phyloP scores from a whole-genome alignment of 2,113 vertebrate species.

The Protobothrops flavoviridis region DNA sequence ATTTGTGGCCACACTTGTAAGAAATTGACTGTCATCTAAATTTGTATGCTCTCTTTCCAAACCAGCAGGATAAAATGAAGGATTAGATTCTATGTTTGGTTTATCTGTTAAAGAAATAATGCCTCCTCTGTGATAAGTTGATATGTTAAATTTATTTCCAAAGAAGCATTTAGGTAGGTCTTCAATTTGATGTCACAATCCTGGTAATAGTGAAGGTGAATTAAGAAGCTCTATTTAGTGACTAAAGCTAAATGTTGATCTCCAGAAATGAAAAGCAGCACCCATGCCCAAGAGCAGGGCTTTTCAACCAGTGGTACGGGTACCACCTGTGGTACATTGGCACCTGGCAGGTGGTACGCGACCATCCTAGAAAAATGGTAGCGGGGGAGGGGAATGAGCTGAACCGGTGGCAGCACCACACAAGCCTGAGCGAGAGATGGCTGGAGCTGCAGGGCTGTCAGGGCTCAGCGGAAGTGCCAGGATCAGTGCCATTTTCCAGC shows the following conservation, averaged over 20 bases:
- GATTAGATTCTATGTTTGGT: not conserved
- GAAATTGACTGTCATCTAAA: not conserved
- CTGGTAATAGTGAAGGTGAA: not conserved
- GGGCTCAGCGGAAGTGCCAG: too few relatives aligned
- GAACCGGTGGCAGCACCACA: too few relatives aligned
- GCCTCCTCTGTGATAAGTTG: not conserved
- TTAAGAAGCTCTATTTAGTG: not conserved
- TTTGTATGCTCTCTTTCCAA: not conserved
- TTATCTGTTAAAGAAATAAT: not conserved
- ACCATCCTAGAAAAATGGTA: too few relatives aligned
- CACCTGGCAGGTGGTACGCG: too few relatives aligned
- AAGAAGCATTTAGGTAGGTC: not conserved
- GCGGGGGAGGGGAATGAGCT: too few relatives aligned
- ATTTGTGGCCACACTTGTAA: not conserved
- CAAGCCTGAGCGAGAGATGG: too few relatives aligned
- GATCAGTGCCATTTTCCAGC: too few relatives aligned
- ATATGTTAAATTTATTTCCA: not conserved
- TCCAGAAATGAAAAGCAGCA: not conserved
- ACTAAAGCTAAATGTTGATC: not conserved
- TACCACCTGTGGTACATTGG: too few relatives aligned
- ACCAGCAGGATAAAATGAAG: not conserved
- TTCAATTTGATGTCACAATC: not conserved
- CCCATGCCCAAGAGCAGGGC: not conserved
- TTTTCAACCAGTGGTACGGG: too few relatives aligned
- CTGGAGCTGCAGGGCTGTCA: too few relatives aligned